Evolutionary conservation across 1,140 invertebrate species (phyloP).

Genomic region (Metaphire vulgaris): DNA sequence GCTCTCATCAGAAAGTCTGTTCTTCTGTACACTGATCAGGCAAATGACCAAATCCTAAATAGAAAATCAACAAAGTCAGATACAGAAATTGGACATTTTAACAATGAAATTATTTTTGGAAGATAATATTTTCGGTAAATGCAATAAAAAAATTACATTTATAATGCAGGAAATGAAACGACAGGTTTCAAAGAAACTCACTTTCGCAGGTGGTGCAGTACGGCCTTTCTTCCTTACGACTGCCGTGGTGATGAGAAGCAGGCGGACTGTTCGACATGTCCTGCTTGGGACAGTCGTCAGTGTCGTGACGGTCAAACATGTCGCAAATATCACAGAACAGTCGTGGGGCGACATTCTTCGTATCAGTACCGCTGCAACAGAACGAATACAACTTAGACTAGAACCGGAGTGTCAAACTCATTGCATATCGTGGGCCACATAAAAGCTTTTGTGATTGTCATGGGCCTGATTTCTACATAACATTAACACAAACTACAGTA

Average conservation of each 20-base stretch:
- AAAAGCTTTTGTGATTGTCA: no score
- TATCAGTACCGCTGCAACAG: not conserved
- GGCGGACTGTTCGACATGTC: conserved; percentile 51
- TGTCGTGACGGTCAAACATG: conserved; percentile 90
- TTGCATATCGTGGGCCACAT: no score
- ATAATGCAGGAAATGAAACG: not conserved
- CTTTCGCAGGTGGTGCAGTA: conserved; percentile 91
- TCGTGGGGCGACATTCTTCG: conserved; percentile 54
- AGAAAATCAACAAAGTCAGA: conserved; percentile 23
- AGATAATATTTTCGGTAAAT: conserved; percentile 19
- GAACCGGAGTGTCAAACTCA: no score
- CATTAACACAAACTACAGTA: no score
- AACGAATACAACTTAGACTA: no score
- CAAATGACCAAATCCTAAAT: conserved; percentile 71
- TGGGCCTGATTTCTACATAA: no score
- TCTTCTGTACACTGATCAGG: conserved; percentile 71
- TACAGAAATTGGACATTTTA: conserved; percentile 3
- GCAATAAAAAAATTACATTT: conserved; percentile 23
- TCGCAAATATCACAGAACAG: conserved; percentile 97
- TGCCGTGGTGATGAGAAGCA: conserved; percentile 53
- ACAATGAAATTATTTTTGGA: not conserved
- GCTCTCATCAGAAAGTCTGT: conserved; percentile 67
- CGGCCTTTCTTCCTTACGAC: conserved; percentile 59
- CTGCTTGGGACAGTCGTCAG: conserved; percentile 91
- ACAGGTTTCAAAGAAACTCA: conserved; percentile 52